Evolutionary conservation across 2,888 invertebrate genomes (phyloP), one percentile per base, ranked within the genome.

Genomic region (Megalurothrips usitatus): DNA sequence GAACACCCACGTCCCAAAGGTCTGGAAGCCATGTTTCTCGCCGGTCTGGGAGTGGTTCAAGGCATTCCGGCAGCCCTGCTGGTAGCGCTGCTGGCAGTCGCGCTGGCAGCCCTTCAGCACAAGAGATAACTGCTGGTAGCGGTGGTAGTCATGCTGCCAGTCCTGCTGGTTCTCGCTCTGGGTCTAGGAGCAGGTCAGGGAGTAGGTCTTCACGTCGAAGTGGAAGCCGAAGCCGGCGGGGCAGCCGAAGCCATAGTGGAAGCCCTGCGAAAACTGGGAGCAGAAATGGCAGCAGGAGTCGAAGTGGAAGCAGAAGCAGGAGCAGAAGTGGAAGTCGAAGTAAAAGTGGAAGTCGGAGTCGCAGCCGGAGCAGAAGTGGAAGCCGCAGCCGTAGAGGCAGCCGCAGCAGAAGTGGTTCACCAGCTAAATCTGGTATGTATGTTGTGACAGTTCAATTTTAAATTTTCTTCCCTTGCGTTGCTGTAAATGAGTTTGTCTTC

Each of bases 161-260:
- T 11, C 78, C 81, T 75, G 82, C 80, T 0, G 84, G 83, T 19
- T 86, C 85, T 0, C 89, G 89, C 82, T 90, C 90, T 0, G 89
- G 89, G 84, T 85, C 85, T 28, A 84, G 84, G 1, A 87, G 87
- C 82, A 87, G 87, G 34, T 88, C 88, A 23, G 87, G 87, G 81
- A 88, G 89, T 0, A 87, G 86, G 81, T 89, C 89, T 4, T 86
- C 86, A 81, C 88, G 88, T 84, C 88, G 88, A 83, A 88, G 81
- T 79, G 79, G 82, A 75, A 58, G 28, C 2, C 26, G 48, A 79
- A 79, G 85, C 79, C 84, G 84, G n/a, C 82, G 83, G 75, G 52
- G 78, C 12, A 58, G 78, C 78, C 80, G 81, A 0, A 63, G 79
- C n/a, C 79, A 68, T 58, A 80, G 82, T 79, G 78, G 63, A 63